Conservation (phyloP, 2,888 invertebrate species). For the Terebella lapidaria region DNA sequence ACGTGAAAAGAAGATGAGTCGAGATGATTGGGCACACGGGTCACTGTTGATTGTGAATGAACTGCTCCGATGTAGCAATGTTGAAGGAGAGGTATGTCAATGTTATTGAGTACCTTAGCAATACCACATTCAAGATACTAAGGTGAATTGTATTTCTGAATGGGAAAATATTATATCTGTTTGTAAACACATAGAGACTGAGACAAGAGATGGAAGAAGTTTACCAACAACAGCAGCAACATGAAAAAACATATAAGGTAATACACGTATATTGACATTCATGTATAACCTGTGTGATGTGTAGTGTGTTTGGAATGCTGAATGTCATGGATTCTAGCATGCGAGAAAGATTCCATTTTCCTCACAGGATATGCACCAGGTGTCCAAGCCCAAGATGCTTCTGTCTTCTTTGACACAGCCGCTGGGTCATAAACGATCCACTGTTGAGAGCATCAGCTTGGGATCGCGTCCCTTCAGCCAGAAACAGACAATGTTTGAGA, state of each 20-base stretch:
- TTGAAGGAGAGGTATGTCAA: constrained; percentile 56
- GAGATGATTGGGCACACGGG: constrained; percentile 89
- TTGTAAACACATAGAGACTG: too few species aligned
- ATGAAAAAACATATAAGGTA: constrained; percentile 48
- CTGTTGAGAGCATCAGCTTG: not conserved
- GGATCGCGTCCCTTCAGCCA: not conserved
- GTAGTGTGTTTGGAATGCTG: too few species aligned
- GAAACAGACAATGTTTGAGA: constrained; percentile 65
- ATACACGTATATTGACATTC: too few species aligned
- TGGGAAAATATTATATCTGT: too few species aligned
- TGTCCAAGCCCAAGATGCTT: constrained; percentile 20
- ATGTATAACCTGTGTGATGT: too few species aligned
- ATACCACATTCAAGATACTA: too few species aligned
- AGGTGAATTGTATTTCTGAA: too few species aligned
- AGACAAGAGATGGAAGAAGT: constrained; percentile 50
- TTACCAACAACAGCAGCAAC: constrained; percentile 47
- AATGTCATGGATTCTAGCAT: too few species aligned
- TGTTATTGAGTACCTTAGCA: too few species aligned
- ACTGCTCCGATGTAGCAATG: constrained; percentile 82
- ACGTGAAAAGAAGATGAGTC: constrained; percentile 67
- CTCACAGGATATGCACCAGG: constrained; percentile 18
- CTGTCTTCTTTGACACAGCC: not conserved
- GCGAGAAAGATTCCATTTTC: not conserved
- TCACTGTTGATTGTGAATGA: constrained; percentile 90
- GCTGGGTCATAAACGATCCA: not conserved